Conservation (phyloP, 2,113 vertebrate genomes). For the Elanoides forficatus region DNA sequence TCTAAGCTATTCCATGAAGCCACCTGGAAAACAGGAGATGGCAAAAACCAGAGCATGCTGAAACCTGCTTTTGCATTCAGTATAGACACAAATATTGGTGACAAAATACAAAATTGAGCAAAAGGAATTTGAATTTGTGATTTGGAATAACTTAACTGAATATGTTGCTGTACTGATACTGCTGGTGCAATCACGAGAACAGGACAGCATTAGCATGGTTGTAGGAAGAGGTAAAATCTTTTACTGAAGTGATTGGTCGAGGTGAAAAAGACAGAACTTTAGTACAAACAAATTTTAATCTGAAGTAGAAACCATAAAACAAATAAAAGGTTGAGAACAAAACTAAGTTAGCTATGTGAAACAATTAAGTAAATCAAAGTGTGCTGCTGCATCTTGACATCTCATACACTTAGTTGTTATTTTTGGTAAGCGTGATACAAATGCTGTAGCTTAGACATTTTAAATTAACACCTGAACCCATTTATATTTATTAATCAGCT, state of each 20-base stretch:
- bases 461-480: not conserved
- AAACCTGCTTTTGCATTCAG: not conserved
- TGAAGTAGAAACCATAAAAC: not conserved
- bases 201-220: accelerated
- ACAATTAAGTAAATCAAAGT: not conserved
- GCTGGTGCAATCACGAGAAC: not conserved
- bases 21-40: not conserved
- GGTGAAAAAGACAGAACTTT: not conserved
- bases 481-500: not conserved
- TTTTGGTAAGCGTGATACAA: not conserved
- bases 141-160: not conserved
- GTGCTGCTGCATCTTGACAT: not conserved
- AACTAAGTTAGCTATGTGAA: not conserved
- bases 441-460: not conserved
- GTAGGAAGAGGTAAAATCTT: not conserved
- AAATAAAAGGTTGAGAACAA: not conserved
- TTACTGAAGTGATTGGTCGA: not conserved
- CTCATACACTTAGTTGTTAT: not conserved
- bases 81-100: not conserved
- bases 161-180: not conserved
- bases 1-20: not conserved
- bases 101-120: not conserved
- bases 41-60: not conserved
- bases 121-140: not conserved
- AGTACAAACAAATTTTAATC: not conserved